A percentile compares a stretch with the other conserved stretches of the same genome.
These are phyloP conservation scores for Himantopus leucocephalus DNA, from an alignment of 2,113 vertebrate species.

Conservation along the genomic window DNA sequence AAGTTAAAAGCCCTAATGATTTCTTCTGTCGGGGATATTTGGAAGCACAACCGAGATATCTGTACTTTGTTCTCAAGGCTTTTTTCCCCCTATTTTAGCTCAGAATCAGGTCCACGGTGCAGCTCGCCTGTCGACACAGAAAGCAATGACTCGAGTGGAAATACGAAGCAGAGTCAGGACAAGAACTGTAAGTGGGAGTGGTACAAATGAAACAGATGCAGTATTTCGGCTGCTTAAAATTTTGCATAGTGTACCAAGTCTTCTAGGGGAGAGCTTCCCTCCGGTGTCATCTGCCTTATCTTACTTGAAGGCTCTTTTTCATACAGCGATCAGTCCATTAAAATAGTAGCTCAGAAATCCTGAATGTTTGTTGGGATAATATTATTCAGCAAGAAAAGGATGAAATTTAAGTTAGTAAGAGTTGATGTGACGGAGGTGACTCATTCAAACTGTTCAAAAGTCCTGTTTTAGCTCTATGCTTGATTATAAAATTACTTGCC, in stretches of 20 bases:
- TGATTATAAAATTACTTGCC: neutral
- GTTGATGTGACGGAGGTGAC: neutral
- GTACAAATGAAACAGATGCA: no score
- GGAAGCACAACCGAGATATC: neutral
- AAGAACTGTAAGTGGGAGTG: slow-evolving; percentile 47
- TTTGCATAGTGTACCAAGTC: accelerated
- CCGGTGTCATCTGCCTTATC: accelerated
- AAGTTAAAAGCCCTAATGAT: accelerated
- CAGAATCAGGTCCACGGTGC: slow-evolving; percentile 85
- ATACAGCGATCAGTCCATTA: accelerated
- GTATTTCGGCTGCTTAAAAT: neutral
- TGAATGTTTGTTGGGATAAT: accelerated
- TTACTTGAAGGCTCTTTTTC: accelerated
- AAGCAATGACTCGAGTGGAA: slow-evolving; percentile 27
- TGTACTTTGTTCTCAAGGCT: neutral
- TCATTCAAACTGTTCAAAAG: neutral
- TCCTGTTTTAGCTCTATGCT: neutral
- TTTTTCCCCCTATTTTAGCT: slow-evolving; percentile 63
- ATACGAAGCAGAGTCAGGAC: slow-evolving; percentile 73
- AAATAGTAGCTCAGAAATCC: neutral
- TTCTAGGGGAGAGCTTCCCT: accelerated
- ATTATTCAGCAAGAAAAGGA: neutral
- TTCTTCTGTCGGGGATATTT: neutral
- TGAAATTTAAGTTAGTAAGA: neutral
- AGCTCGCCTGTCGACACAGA: slow-evolving; percentile 85